Evolutionary conservation across 2,797 vertebrate species (phyloP).

Genomic region (Gallinago stenura): DNA sequence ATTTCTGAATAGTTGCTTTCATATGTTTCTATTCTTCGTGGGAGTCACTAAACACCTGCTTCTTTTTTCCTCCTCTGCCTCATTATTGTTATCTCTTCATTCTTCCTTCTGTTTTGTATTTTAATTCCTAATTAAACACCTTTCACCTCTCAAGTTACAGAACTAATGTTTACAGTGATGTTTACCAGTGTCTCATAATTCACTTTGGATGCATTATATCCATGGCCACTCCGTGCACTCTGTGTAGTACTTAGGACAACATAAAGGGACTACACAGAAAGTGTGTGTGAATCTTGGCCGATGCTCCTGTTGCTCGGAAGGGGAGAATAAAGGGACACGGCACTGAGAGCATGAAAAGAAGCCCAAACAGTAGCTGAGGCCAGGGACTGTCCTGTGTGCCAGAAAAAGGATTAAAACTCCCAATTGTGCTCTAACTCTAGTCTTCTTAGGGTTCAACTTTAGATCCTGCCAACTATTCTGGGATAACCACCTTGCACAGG

Average conservation of each 20-base stretch:
- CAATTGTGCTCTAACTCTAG: background rate
- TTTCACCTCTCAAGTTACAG: background rate
- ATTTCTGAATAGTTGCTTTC: background rate
- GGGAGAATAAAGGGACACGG: background rate
- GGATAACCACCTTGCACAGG: background rate
- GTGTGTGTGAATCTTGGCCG: background rate
- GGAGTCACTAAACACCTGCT: background rate
- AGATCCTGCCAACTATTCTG: background rate
- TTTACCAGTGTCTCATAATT: background rate
- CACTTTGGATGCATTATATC: background rate
- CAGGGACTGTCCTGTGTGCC: background rate
- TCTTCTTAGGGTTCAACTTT: background rate
- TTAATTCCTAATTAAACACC: background rate
- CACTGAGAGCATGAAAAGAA: accelerated
- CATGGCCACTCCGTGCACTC: background rate
- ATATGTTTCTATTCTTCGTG: background rate
- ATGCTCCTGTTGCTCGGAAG: background rate
- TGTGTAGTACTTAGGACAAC: background rate
- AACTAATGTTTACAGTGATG: background rate
- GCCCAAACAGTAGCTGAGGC: background rate
- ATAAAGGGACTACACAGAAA: background rate
- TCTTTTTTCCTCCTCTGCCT: background rate
- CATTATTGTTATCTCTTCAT: background rate
- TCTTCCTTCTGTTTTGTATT: background rate
- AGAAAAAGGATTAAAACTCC: background rate